A percentile compares a stretch with the other conserved stretches of the same genome.
Evolutionary conservation across 1,140 invertebrate species (phyloP).

Genomic region (Grapholita molesta): DNA sequence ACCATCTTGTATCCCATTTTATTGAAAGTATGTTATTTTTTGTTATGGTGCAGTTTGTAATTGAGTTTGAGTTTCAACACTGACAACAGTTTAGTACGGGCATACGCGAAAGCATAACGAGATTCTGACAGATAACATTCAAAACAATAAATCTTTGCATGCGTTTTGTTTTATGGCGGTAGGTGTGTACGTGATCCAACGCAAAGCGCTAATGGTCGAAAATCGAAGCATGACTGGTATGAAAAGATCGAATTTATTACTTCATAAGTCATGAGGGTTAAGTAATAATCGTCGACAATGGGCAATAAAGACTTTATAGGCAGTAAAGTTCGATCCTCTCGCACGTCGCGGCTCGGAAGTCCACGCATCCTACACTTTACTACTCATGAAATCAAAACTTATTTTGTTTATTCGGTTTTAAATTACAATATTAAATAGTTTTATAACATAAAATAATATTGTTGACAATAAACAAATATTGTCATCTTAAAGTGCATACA

Average conservation of each 20-base stretch:
- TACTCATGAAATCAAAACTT: constrained; percentile 1
- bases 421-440: constrained; percentile 3
- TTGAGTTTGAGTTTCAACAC: too few species aligned
- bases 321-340: constrained; percentile 68
- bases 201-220: constrained; percentile 24
- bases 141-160: constrained; percentile 1
- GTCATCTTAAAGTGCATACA: not conserved
- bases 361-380: constrained; percentile 25
- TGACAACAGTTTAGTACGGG: not conserved
- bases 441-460: not conserved
- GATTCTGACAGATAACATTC: not conserved
- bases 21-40: not conserved
- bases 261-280: constrained; percentile 74
- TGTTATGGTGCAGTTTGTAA: too few species aligned
- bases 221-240: constrained; percentile 41
- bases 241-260: constrained; percentile 69
- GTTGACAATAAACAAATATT: not conserved
- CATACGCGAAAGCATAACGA: not conserved
- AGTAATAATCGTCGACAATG: constrained; percentile 74
- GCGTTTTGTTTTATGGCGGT: constrained; percentile 26
- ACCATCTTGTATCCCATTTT: not conserved
- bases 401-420: constrained; percentile 5
- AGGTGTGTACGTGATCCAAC: constrained; percentile 5
- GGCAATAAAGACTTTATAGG: constrained; percentile 74
- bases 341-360: constrained; percentile 53